These are phyloP conservation scores for Trididemnum clinides DNA, from an alignment of 23 tunicate genomes.

Conservation along the genomic window DNA sequence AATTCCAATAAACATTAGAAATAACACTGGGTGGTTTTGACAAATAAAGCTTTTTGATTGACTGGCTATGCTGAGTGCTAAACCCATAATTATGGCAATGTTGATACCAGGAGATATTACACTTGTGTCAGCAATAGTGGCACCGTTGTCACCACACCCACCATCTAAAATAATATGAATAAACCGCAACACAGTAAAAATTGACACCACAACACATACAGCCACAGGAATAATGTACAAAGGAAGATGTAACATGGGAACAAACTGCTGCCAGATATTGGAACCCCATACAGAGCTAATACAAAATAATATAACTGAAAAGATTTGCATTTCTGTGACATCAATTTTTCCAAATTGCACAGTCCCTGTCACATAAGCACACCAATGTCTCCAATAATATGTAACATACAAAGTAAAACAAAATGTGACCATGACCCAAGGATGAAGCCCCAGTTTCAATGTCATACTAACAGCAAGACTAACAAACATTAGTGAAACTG, in stretches of 20 bases:
- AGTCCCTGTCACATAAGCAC: slow-evolving; percentile 55
- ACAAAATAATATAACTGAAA: slow-evolving; percentile 40
- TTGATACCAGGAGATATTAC: slow-evolving; percentile 63
- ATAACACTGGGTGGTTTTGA: slow-evolving; percentile 50
- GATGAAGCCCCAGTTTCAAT: slow-evolving; percentile 23
- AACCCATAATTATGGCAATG: slow-evolving; percentile 25
- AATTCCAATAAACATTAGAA: slow-evolving; percentile 56
- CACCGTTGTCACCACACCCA: slow-evolving; percentile 63
- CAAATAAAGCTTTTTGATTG: slow-evolving; percentile 23
- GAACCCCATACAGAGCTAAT: slow-evolving; percentile 46
- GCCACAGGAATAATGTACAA: slow-evolving; percentile 8
- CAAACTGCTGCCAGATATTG: slow-evolving; percentile 14
- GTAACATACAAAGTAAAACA: slow-evolving; percentile 18
- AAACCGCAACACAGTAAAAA: not conserved
- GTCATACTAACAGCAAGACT: slow-evolving; percentile 36
- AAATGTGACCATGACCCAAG: slow-evolving; percentile 28
- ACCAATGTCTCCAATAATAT: slow-evolving; percentile 65
- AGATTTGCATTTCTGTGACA: slow-evolving; percentile 65
- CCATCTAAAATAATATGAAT: slow-evolving; percentile 34
- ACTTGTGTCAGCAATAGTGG: slow-evolving; percentile 66
- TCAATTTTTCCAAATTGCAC: slow-evolving; percentile 57
- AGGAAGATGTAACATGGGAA: not conserved
- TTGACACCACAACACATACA: not conserved
- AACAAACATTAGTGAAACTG: slow-evolving; percentile 61
- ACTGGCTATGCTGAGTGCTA: slow-evolving; percentile 34